A percentile compares a stretch with the other conserved stretches of the same genome.
phyloP scores from a whole-genome alignment of 2,113 vertebrate species.

The Anoplopoma fimbria region DNA sequence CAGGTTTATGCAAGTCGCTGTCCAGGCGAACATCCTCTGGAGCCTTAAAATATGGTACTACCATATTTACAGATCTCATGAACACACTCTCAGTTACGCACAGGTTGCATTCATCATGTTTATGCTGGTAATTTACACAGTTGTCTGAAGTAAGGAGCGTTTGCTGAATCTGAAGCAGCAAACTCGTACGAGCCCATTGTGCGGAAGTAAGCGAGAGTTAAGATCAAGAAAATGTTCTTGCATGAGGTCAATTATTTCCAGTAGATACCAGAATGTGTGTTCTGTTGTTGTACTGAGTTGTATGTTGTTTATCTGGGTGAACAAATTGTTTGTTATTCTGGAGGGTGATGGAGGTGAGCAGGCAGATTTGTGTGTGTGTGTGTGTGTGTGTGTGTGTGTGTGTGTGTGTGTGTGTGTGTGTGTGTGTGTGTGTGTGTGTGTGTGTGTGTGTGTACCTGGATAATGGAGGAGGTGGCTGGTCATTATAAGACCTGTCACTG shows the following conservation, averaged over 20 bases:
- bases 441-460: slow-evolving; percentile 83
- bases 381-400: slow-evolving; percentile 22
- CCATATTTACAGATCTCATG: neutral
- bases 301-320: slow-evolving; percentile 1
- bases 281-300: neutral
- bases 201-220: too few relatives aligned
- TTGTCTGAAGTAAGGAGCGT: neutral
- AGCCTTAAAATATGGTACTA: neutral
- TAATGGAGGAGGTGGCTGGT: slow-evolving; percentile 83
- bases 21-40: too few relatives aligned
- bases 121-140: neutral
- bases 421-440: neutral
- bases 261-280: neutral
- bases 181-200: too few relatives aligned
- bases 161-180: too few relatives aligned
- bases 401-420: slow-evolving; percentile 49
- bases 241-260: neutral
- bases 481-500: slow-evolving; percentile 93
- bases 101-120: neutral
- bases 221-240: too few relatives aligned
- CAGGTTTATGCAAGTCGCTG: too few relatives aligned
- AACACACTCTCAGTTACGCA: too few relatives aligned
- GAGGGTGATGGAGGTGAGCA: neutral
- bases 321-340: neutral
- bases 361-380: neutral